Base-by-base conservation (phyloP, 2,888 invertebrate genomes). In the Acleris emargana region DNA sequence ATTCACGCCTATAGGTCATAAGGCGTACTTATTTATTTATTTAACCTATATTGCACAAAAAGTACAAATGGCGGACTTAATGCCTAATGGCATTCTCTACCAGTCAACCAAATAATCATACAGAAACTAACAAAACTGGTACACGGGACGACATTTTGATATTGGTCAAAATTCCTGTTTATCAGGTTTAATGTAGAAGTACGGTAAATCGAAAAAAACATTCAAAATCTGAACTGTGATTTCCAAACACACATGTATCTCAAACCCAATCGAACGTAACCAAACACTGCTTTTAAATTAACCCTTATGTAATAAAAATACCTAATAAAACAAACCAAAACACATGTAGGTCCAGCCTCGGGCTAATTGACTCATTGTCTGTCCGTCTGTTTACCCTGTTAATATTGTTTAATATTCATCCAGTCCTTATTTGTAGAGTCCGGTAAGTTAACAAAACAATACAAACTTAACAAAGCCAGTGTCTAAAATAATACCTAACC, bases 341-440 rank as follows among this genome's bases (percentile, higher is more conserved):
- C 66, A 79, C 80, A 73, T 78, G 77, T 80, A 75, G 79, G 81
- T 79, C 80, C 79, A 75, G 82, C 91, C 87, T 71, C 73, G 67
- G 82, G 91, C 90, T 90, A 90, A 90, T 90, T 90, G 88, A 71
- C 69, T 67, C 72, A 72, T 73, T 81, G 82, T 81, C 72, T 79
- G 80, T 76, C 73, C 76, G 80, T 81, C 63, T 83, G 80, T 84
- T 75, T 83, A 80, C 77, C 38, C 38, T 13, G 38, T 38, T 38
- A 11, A 38, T 32, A 32, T 74, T 82, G 79, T 85, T 86, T 83
- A 81, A 83, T 78, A 88, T 86, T 86, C 87, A 84, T 84, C 76
- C 70, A 68, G 66, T 77, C 45, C 3, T 69, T 86, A 81, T 88
- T 87, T 86, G 76, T 73, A 78, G 74, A 83, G 81, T 78, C 77